These are phyloP conservation scores for Hestina assimilis DNA, from an alignment of 1,140 invertebrate genomes.

Conservation along the genomic window DNA sequence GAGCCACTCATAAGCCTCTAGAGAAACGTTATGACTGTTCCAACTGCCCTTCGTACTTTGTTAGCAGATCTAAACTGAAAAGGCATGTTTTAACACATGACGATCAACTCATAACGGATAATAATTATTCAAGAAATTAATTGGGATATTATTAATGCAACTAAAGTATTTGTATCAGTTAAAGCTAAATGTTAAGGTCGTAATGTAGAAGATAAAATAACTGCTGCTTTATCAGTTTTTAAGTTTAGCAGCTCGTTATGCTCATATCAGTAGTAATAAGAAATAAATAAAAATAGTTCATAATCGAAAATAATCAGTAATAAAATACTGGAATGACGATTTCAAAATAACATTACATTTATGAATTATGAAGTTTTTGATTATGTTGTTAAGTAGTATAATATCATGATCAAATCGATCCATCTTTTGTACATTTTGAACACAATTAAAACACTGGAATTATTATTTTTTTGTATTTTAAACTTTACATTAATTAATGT, in stretches of 20 bases:
- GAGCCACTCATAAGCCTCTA: constrained; percentile 35
- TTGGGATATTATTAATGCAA: too few species aligned
- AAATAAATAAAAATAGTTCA: too few species aligned
- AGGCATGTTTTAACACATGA: constrained; percentile 43
- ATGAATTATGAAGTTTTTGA: too few species aligned
- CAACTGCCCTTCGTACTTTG: constrained; percentile 40
- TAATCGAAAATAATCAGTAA: constrained; percentile 34
- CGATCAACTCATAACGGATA: neutral
- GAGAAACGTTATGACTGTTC: constrained; percentile 43
- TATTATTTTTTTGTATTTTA: too few species aligned
- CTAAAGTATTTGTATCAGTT: too few species aligned
- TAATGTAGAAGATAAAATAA: constrained; percentile 40
- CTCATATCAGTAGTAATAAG: constrained; percentile 49
- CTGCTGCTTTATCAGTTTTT: constrained; percentile 45
- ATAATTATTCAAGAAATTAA: constrained; percentile 11
- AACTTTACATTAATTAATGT: too few species aligned
- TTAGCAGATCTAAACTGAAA: constrained; percentile 43
- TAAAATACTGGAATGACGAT: too few species aligned
- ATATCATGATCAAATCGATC: too few species aligned
- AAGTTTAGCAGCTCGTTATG: constrained; percentile 35
- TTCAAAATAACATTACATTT: too few species aligned
- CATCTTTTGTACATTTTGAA: too few species aligned
- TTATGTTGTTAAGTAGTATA: too few species aligned
- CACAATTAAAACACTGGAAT: too few species aligned
- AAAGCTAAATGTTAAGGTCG: constrained; percentile 48